Evolutionary conservation across 2,113 vertebrate species (phyloP), one percentile per base, ranked within the genome.

Genomic region (Tapirus terrestris): DNA sequence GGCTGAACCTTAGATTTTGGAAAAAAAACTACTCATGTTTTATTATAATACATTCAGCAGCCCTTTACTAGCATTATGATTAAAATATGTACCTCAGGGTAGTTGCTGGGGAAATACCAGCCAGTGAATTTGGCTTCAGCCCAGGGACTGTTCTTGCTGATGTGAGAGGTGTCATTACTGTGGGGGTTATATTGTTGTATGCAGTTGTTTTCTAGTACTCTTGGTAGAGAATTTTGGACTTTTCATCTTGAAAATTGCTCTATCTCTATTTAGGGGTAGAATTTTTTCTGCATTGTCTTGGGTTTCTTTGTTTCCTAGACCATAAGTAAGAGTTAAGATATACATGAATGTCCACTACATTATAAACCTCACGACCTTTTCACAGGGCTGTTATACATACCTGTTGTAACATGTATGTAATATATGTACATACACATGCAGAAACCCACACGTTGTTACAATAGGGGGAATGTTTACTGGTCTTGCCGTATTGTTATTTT

Each of bases 11-110:
- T 29, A 60, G 48, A 9, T 96, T 80, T 29, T 79, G n/a, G 63
- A 80, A 89, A 88, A 97, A 53, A 53, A 79, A 81, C 36, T 82
- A 31, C 83, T 92, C 70, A 6, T 94, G 58, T 96, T 98, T 95
- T 95, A 76, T 96, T 94, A 51, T 87, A 94, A 92, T 90, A 45
- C 13, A 92, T 96, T 92, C 36, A 94, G 83, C 51, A 94, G n/a
- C 33, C 75, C 68, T 96, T 92, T 94, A 25, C 45, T 82, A 53
- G 75, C 23, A 73, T 92, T 89, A 27, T 73, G 36, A 95, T 81
- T 91, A 79, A 98, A 97, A 96, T 90, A 51, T 43, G 27, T 90
- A n/a, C 60, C 65, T 93, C 36, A 23, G 70, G 53, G 53, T 93
- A 94, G 72, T 88, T 91, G 53, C 84, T 94, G 56, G 65, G 75